Base-by-base conservation (phyloP, 2,888 invertebrate species). In the Lasioglossum pauxillum region DNA sequence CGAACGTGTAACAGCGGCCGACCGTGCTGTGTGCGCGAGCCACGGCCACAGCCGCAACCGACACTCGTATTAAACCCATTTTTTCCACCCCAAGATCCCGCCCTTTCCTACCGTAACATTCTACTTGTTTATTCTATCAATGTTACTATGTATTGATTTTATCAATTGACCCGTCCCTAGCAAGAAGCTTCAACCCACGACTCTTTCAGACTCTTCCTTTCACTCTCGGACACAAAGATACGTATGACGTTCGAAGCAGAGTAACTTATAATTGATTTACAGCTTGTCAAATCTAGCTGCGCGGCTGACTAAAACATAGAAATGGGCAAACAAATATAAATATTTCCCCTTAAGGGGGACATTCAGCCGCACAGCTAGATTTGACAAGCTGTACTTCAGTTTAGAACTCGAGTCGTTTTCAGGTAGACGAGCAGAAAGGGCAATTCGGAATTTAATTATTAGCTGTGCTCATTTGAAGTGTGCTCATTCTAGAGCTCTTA, bases 1-100 rank as follows among this genome's bases (percentile, higher is more conserved):
- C 91, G 89, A 92, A 91, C 88, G 89, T 88, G 89, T 89, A 89
- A 88, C 84, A 82, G 85, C 81, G 35, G 87, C 77, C 87, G 86
- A 35, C 77, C 80, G 72, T 75, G 74, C 82, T 76, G 79, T 77
- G 76, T 67, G 67, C 69, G 75, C 82, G 74, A 27, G 27, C 77
- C 60, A 64, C 60, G 14, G 31, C 60, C 60, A 64, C 60, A 64
- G 31, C 27, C 27, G 5, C 60, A 31, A 14, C 16, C 38, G 67
- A 31, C 60, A 16, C 53, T 76, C 76, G 76, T 77, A 83, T 82
- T 82, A 83, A 83, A 82, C 83, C 49, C 38, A 38, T 69, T 14
- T 67, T 53, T 64, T 49, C 41, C 41, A 16, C 8, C 16, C 31
- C 16, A 35, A 19, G 49, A n/a, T 44, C 46, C 44, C 76, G 14